These are phyloP conservation scores for Neostethus bicornis DNA, from an alignment of 2,797 vertebrate genomes.

Conservation along the genomic window DNA sequence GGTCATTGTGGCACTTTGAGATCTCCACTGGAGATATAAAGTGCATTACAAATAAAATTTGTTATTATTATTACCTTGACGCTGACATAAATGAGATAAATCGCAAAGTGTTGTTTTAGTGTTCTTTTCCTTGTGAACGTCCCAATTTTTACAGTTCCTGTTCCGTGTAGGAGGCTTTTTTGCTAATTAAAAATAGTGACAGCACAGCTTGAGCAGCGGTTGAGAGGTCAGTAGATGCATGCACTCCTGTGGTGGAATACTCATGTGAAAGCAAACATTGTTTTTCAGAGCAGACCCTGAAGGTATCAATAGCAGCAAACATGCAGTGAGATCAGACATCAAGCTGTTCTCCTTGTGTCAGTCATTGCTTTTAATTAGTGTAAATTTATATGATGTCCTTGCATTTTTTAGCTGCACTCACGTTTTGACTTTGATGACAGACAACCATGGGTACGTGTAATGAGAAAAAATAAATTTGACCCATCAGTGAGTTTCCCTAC, in stretches of 20 bases:
- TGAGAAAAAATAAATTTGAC: slow-evolving; percentile 55
- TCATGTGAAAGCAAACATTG: neutral
- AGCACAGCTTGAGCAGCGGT: neutral
- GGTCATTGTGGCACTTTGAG: no score
- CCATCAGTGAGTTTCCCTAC: slow-evolving; percentile 21
- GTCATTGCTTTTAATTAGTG: slow-evolving; percentile 64
- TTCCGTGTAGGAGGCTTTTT: slow-evolving; percentile 2
- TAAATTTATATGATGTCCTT: slow-evolving; percentile 47
- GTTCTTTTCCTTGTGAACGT: neutral
- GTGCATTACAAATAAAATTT: no score
- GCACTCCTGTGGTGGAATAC: neutral
- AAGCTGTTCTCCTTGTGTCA: slow-evolving; percentile 57
- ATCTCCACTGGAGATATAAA: no score
- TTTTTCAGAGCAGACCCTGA: neutral
- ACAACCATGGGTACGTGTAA: slow-evolving; percentile 48
- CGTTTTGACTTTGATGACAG: slow-evolving; percentile 53
- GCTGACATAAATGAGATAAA: no score
- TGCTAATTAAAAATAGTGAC: slow-evolving; percentile 20
- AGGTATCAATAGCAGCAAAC: slow-evolving; percentile 25
- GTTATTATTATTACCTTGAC: no score
- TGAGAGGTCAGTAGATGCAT: slow-evolving; percentile 1
- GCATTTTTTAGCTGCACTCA: slow-evolving; percentile 43
- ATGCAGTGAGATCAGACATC: slow-evolving; percentile 43
- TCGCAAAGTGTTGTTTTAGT: no score
- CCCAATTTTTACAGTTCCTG: neutral